phyloP scores from a whole-genome alignment of 2,113 vertebrate genomes.

The Vimba vimba region DNA sequence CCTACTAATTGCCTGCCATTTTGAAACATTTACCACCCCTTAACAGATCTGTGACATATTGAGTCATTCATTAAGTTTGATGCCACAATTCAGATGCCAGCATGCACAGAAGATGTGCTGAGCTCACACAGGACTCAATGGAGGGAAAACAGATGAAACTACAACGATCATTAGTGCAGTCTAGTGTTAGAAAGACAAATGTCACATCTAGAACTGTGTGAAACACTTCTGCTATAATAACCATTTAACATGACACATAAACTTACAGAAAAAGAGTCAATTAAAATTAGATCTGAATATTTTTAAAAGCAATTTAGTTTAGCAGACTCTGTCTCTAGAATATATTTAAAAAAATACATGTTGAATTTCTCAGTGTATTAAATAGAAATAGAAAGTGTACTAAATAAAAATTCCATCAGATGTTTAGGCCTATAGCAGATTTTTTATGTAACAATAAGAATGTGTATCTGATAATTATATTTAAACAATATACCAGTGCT shows the following conservation, averaged over 20 bases:
- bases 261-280: not conserved
- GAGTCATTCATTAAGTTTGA: conserved; percentile 28
- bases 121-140: not conserved
- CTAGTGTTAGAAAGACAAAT: not conserved
- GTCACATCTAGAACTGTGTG: not conserved
- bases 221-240: not conserved
- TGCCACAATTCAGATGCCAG: not conserved
- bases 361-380: not conserved
- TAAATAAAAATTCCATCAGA: not conserved
- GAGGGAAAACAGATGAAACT: not conserved
- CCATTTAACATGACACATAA: not conserved
- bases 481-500: too few species aligned
- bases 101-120: not conserved
- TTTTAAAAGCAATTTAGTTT: not conserved
- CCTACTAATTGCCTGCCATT: conserved; percentile 64
- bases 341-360: not conserved
- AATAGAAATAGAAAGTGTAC: not conserved
- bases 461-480: not conserved
- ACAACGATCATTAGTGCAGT: not conserved
- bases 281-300: not conserved
- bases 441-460: not conserved
- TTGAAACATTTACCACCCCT: conserved; percentile 33
- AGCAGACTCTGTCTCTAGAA: not conserved
- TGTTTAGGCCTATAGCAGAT: too few species aligned
- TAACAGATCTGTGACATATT: conserved; percentile 32